Evolutionary conservation across 2,888 invertebrate species (phyloP).

Genomic region (Drosophila conformis): DNA sequence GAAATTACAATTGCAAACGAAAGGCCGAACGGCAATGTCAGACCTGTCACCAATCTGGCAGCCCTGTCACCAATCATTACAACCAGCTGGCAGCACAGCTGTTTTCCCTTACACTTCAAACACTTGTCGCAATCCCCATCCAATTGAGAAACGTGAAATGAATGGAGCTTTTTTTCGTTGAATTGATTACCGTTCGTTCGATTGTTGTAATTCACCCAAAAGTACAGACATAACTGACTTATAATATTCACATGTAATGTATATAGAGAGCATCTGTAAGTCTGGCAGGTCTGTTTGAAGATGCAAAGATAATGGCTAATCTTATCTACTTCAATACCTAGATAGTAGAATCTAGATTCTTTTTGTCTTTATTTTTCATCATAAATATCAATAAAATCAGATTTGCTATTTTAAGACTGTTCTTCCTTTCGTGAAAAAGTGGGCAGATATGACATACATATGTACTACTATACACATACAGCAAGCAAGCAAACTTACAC

Average conservation of each 20-base stretch:
- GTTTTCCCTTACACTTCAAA: slow-evolving; percentile 1
- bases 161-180: neutral
- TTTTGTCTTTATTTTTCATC: neutral
- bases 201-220: neutral
- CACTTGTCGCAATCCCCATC: neutral
- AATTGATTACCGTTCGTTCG: neutral
- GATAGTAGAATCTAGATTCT: neutral
- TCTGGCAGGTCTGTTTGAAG: neutral
- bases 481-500: neutral
- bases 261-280: slow-evolving; percentile 14
- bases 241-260: neutral
- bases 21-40: neutral
- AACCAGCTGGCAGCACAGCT: slow-evolving; percentile 40
- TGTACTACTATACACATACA: neutral
- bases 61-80: slow-evolving; percentile 10
- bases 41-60: slow-evolving; percentile 40
- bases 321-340: slow-evolving; percentile 16
- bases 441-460: neutral
- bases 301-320: neutral
- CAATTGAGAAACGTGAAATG: neutral
- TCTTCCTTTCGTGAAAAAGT: neutral
- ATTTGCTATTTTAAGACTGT: neutral
- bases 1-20: neutral
- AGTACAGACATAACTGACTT: neutral
- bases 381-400: neutral